Evolutionary conservation across 2,888 invertebrate genomes (phyloP), one percentile per base, ranked within the genome.

Genomic region (Oscheius sp.): DNA sequence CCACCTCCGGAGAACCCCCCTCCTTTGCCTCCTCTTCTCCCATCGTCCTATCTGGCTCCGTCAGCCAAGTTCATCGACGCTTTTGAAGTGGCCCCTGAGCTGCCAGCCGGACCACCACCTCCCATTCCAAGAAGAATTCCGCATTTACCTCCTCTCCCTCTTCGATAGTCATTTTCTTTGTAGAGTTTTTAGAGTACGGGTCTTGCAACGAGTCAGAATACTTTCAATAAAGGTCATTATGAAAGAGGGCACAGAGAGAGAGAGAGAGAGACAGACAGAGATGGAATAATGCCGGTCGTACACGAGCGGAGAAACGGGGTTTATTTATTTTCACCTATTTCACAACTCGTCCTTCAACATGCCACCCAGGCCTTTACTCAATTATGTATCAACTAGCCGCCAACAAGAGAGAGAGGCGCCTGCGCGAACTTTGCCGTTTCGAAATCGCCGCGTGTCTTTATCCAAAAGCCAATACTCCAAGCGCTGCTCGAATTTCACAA

Each of bases 381-480:
- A 63, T 63, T 63, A 63, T 63, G 63, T 63, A 63, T 63, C 63
- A 63, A 63, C 63, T 48, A 63, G 63, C 48, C 47, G 50, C 21
- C 21, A 21, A 29, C 63, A 11, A 3, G 11, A 5, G 35, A 10
- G 37, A 33, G 35, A 37, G 42, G 7, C 37, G 60, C 35, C 37
- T 60, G 32, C 37, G 32, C 63, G 63, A 63, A 63, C 63, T 63
- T 63, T 63, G 63, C 63, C 60, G 42, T 60, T 60, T 37, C 60
- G 37, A 60, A 60, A 33, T 3, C 57, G 32, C n/a, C 2, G 10
- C 2, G 2, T 10, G 2, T 10, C 29, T 57, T 21, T 29, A 2
- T 57, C 9, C 33, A 57, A 29, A 21, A 57, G 57, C 10, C 33
- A 57, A 13, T 21, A 29, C 32, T 29, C 10, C 29, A 53, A 2